These are phyloP conservation scores for Xestia xanthographa DNA, from an alignment of 2,888 invertebrate genomes.

Conservation along the genomic window DNA sequence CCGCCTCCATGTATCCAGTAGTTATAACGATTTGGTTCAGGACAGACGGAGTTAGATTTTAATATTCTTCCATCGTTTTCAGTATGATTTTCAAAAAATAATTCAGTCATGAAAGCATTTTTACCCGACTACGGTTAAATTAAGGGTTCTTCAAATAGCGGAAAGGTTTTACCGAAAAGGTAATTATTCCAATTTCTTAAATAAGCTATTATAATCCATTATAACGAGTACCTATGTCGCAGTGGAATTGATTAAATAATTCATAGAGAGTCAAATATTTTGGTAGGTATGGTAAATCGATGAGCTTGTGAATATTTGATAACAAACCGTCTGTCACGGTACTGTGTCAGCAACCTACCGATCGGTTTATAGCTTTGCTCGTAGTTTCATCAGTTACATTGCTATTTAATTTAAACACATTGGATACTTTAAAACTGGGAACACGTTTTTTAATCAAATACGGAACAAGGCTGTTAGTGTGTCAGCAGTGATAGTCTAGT, in stretches of 20 bases:
- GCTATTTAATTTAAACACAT: conserved; percentile 29
- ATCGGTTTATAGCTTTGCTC: conserved; percentile 30
- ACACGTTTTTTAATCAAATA: background rate
- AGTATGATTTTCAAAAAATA: background rate
- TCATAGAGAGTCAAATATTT: conserved; percentile 61
- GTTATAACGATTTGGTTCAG: background rate
- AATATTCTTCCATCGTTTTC: background rate
- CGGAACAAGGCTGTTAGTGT: background rate
- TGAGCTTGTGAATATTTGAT: conserved; percentile 60
- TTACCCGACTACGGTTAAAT: background rate
- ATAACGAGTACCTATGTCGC: background rate
- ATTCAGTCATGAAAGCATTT: background rate
- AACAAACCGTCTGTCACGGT: conserved; percentile 37
- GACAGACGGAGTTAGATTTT: background rate
- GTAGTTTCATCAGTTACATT: conserved; percentile 27
- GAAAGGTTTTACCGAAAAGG: background rate
- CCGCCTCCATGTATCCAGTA: too few species aligned
- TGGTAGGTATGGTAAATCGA: conserved; percentile 53
- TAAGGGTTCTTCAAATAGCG: background rate
- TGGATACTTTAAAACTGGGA: background rate
- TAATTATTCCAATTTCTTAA: background rate
- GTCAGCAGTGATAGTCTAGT: background rate
- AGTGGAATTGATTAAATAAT: conserved; percentile 41
- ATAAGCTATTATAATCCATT: conserved; percentile 38
- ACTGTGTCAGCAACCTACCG: conserved; percentile 26